Base-by-base conservation (phyloP, 30 jellyfish, hydroid and myxozoan genomes). In the Pseudorhiza aurosa region DNA sequence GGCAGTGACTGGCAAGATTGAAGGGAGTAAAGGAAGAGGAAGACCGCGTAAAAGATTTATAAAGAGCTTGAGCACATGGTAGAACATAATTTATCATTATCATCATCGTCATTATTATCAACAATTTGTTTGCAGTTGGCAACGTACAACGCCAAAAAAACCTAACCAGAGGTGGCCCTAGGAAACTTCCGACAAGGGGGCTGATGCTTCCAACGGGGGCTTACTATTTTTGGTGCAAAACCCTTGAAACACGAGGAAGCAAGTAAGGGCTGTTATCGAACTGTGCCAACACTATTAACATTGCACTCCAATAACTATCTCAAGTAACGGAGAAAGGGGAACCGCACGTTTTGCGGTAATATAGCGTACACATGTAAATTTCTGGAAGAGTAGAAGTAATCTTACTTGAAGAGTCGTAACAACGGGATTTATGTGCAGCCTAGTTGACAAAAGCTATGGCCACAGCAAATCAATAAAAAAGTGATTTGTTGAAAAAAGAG, bases 181-280 rank as follows among this genome's bases (percentile, higher is more conserved):
- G 78, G 59, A 64, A 25, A 64, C 58, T 64, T 64, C 59, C 24
- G n/a, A n/a, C 60, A 64, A 32, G 78, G 78, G 60, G 78, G 60
- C 59, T 27, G 59, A 8, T 27, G 60, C 60, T 64, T 64, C 25
- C 11, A 17, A 21, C 45, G 78, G 59, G 33, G 58, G 58, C 11
- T 26, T 8, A 30, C 7, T 3, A 5, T 3, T 64, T 30, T 64
- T 30, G 78, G 75, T 59, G 28, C 75, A 53, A 59, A 24, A 59
- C 19, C 75, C 51, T 59, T n/a, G 51, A 59, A 59, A 21, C 53
- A 7, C 17, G 51, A 59, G 27, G 68, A 53, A 11, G 40, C 72
- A 4, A 28, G 72, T 11, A 22, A 22, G 27, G 27, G 17, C 42
- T 43, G 43, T 21, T 3, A 58, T 58, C 72, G 72, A 58, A 58